Evolutionary conservation across 23 tunicate species (phyloP).

Genomic region (Ciona savignyi): DNA sequence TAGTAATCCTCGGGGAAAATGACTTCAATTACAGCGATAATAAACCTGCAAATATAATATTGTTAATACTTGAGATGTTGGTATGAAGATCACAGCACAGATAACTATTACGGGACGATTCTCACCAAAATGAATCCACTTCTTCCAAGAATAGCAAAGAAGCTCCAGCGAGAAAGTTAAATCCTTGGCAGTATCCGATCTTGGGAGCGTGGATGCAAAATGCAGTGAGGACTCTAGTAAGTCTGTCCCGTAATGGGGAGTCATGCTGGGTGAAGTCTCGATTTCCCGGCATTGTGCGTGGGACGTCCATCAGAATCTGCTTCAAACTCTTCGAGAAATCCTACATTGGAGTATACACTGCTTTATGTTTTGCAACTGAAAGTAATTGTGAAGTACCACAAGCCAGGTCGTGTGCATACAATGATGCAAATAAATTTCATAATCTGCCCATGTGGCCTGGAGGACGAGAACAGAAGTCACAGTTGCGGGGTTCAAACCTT

Average conservation of each 20-base stretch:
- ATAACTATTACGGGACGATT: too few relatives aligned
- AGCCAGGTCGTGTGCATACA: too few relatives aligned
- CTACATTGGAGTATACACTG: too few relatives aligned
- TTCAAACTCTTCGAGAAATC: constrained; percentile 45
- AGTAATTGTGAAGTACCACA: too few relatives aligned
- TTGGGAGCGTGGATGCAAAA: constrained; percentile 47
- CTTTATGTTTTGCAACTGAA: too few relatives aligned
- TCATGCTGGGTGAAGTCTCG: constrained; percentile 31
- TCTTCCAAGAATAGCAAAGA: constrained; percentile 52
- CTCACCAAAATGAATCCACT: constrained; percentile 64
- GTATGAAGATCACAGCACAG: too few relatives aligned
- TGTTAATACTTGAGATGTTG: too few relatives aligned
- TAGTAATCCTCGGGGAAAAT: constrained; percentile 58
- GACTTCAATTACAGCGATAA: constrained; percentile 34
- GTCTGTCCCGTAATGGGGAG: constrained; percentile 20
- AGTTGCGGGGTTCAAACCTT: too few relatives aligned
- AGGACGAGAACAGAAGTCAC: too few relatives aligned
- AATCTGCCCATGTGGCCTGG: too few relatives aligned
- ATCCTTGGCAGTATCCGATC: constrained; percentile 81
- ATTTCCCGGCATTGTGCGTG: constrained; percentile 71
- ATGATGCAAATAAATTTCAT: too few relatives aligned
- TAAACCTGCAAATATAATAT: constrained; percentile 25
- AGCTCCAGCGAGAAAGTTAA: constrained; percentile 63
- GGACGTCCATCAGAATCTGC: constrained; percentile 72
- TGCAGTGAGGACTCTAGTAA: constrained; percentile 41